Conservation (phyloP, 2,113 vertebrate genomes). For the Vicugna pacos region DNA sequence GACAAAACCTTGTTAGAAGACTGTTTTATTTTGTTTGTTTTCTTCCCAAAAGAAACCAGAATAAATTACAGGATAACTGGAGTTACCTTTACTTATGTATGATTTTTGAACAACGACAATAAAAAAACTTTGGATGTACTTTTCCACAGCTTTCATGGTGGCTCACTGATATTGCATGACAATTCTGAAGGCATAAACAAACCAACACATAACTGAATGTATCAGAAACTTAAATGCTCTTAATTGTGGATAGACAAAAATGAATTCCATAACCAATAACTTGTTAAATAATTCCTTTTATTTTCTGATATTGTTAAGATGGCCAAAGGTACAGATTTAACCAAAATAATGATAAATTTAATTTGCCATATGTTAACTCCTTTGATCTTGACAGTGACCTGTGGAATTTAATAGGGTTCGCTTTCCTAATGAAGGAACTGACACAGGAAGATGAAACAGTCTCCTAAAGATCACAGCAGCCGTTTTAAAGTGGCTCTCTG, state of each 20-base stretch:
- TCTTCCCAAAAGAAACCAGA: not conserved
- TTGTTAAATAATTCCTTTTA: constrained; percentile 16
- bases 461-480: not conserved
- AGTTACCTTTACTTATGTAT: not conserved
- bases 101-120: not conserved
- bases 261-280: not conserved
- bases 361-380: not conserved
- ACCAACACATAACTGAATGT: not conserved
- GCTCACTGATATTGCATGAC: not conserved
- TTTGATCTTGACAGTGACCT: not conserved
- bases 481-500: not conserved
- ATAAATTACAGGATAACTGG: not conserved
- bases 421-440: not conserved
- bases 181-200: not conserved
- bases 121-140: not conserved
- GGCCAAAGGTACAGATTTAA: not conserved
- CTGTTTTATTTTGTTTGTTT: not conserved
- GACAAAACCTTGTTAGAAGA: not conserved
- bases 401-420: not conserved
- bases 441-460: not conserved
- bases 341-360: not conserved
- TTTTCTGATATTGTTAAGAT: not conserved
- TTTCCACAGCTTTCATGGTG: not conserved
- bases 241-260: not conserved
- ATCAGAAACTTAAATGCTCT: not conserved